These are phyloP conservation scores for Sylvia atricapilla DNA, from an alignment of 2,113 vertebrate species.

Conservation along the genomic window DNA sequence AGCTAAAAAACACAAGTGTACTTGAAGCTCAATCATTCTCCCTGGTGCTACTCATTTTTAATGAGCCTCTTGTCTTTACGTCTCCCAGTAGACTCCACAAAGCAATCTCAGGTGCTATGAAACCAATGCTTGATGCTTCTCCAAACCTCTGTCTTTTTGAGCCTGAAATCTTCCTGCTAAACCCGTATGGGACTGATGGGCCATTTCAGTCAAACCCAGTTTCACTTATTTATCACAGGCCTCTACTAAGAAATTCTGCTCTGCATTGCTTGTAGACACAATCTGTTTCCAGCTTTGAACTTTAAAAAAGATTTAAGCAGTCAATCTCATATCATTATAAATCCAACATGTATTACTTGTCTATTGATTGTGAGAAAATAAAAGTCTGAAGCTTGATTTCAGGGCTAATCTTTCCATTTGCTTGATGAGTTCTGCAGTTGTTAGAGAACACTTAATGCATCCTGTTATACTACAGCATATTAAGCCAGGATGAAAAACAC, in stretches of 20 bases:
- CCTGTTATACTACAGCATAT: slow-evolving; percentile 40
- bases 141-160: slow-evolving; percentile 67
- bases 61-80: slow-evolving; percentile 74
- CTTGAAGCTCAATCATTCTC: slow-evolving; percentile 73
- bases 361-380: slow-evolving; percentile 80
- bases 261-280: slow-evolving; percentile 78
- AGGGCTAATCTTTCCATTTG: slow-evolving; percentile 85
- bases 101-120: slow-evolving; percentile 83
- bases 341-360: slow-evolving; percentile 77
- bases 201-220: slow-evolving; percentile 79
- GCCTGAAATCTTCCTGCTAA: slow-evolving; percentile 76
- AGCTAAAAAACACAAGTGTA: slow-evolving; percentile 70
- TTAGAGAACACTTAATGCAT: slow-evolving; percentile 53
- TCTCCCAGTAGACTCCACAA: slow-evolving; percentile 73
- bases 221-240: slow-evolving; percentile 81
- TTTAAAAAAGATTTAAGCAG: slow-evolving; percentile 85
- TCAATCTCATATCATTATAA: slow-evolving; percentile 90
- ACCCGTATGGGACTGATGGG: slow-evolving; percentile 73
- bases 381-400: slow-evolving; percentile 84
- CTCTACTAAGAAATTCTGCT: slow-evolving; percentile 73
- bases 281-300: slow-evolving; percentile 82
- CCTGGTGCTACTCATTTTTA: slow-evolving; percentile 75
- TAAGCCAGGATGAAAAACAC: slow-evolving; percentile 50
- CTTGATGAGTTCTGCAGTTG: slow-evolving; percentile 76
- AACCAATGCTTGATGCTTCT: slow-evolving; percentile 74